Evolutionary conservation across 1,140 invertebrate genomes (phyloP).

Genomic region (Epicauta chinensis): DNA sequence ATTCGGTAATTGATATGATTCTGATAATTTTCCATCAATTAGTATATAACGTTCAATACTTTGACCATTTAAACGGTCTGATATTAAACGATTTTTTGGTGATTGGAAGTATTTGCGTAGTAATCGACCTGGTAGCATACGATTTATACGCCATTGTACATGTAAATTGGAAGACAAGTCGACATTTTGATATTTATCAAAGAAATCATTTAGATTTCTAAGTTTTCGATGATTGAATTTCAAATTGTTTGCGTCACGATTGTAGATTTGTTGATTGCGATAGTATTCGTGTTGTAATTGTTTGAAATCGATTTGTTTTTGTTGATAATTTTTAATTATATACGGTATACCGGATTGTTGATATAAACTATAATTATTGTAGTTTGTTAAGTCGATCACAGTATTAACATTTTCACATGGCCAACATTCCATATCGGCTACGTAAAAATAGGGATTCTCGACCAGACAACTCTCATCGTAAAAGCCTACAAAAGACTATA

Average conservation of each 20-base stretch:
- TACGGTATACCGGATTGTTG: conserved; percentile 34
- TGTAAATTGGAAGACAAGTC: conserved; percentile 30
- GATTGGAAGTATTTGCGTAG: conserved; percentile 61
- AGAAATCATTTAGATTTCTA: conserved; percentile 20
- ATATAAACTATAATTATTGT: conserved; percentile 31
- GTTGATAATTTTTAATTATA: conserved; percentile 34
- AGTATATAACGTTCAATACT: conserved; percentile 66
- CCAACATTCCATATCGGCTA: conserved; percentile 69
- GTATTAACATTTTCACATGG: conserved; percentile 61
- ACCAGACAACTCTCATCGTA: conserved; percentile 74
- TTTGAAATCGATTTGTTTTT: conserved; percentile 33
- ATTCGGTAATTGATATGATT: conserved; percentile 57
- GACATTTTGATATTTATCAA: conserved; percentile 5
- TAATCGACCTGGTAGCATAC: conserved; percentile 57
- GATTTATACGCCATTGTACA: conserved; percentile 61
- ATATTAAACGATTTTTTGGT: conserved; percentile 47
- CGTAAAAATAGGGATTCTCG: conserved; percentile 67
- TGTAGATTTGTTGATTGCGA: background rate
- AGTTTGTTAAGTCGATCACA: conserved; percentile 43
- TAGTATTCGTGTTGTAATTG: conserved; percentile 22
- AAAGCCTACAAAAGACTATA: conserved; percentile 62
- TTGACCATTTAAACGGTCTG: conserved; percentile 57
- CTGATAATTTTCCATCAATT: conserved; percentile 57
- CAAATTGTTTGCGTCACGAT: background rate
- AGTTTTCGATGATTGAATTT: background rate